Evolutionary conservation across 2,797 vertebrate genomes (phyloP).

Genomic region (Macropodus opercularis): DNA sequence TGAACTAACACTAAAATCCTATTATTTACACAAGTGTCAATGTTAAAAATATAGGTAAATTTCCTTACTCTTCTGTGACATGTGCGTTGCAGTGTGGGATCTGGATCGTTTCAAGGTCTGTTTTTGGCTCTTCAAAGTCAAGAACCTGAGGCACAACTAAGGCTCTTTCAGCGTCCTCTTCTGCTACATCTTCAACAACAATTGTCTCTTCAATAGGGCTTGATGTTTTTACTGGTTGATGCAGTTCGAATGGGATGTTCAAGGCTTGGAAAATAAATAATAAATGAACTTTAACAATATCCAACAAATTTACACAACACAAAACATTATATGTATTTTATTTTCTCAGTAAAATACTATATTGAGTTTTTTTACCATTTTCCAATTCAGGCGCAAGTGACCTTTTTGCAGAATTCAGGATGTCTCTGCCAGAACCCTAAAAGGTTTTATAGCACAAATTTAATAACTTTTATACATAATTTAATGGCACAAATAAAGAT

Average conservation of each 20-base stretch:
- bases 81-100: conserved; percentile 15
- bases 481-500: too few species aligned
- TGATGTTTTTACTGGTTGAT: conserved; percentile 72
- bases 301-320: neutral
- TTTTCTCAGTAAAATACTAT: neutral
- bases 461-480: too few species aligned
- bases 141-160: conserved; percentile 57
- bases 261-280: conserved; percentile 46
- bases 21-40: neutral
- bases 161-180: conserved; percentile 9
- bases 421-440: conserved; percentile 36
- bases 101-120: neutral
- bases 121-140: conserved; percentile 31
- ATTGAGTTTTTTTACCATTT: conserved; percentile 48
- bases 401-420: neutral
- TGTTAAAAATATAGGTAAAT: neutral
- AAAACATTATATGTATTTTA: neutral
- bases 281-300: neutral
- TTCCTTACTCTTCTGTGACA: conserved; percentile 45
- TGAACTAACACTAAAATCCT: neutral
- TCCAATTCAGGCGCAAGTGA: conserved; percentile 13
- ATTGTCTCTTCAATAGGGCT: conserved; percentile 66
- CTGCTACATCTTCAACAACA: neutral
- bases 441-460: conserved; percentile 1
- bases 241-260: conserved; percentile 48